Evolutionary conservation across 2,113 vertebrate genomes (phyloP), one percentile per base, ranked within the genome.

Genomic region (Catharus bicknelli): DNA sequence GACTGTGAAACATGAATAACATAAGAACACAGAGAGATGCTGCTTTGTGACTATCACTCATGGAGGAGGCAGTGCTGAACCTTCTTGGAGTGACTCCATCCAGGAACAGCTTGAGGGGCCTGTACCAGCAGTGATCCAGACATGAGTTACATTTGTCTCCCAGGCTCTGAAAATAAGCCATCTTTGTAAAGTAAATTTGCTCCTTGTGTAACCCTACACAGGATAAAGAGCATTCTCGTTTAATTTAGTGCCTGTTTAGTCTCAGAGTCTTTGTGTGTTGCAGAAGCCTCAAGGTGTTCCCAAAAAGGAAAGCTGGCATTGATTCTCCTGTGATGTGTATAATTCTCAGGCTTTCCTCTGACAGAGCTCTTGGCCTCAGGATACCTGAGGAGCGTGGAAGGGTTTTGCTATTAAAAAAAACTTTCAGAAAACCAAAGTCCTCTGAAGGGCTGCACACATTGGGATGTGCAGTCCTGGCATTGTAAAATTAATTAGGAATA

Each of bases 21-120:
- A 18, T 50, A 69, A 64, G 64, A 85, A 80, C 4, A 16, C 1
- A 48, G 45, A 48, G 69, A 70, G 26, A 61, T 1, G 2, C 13
- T 38, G 16, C 34, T 83, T 58, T 77, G 59, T 91, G 67, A 91
- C 59, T 84, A 22, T 90, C 5, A 1, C 34, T 92, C 25, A 42
- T 48, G 61, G 57, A 48, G 86, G 48, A 76, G 75, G 75, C 82
- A 85, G 34, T 21, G 30, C 63, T 90, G 89, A 93, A 87, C 82
- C 59, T 69, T 92, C 51, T 73, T 96, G 89, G 81, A 96, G 67
- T 20, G 51, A 47, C 70, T 95, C 91, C 91, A 94, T 92, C 43
- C 58, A 70, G 55, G 70, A 96, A 92, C 92, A 95, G 92, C 86
- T 93, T 86, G 78, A 95, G 80, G n/a, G 83, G n/a, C 67, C 53